Base-by-base conservation (phyloP, 2,797 vertebrate genomes). In the Anguilla anguilla region DNA sequence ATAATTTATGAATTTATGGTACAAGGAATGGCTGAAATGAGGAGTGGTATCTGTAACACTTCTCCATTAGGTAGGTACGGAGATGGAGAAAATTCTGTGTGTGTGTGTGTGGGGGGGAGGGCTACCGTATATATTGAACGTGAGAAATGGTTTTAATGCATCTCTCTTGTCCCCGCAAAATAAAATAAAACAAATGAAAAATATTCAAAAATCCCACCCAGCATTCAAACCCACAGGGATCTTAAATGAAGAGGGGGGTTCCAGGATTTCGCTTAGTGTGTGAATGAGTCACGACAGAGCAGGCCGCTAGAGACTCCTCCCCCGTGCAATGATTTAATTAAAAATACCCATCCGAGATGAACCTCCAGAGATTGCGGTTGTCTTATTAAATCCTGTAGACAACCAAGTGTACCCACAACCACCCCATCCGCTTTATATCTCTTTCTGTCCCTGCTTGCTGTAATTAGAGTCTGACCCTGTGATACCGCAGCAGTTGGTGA, bases 401-500 rank as follows among this genome's bases (percentile, higher is more conserved):
- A 31, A 82, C 17, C 55, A 28, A 43, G 25, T 43, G 11, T 28
- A 15, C n/a, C 25, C 35, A 49, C 39, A 39, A 35, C 31, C 59
- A 15, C 61, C 43, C 35, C 51, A 7, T 19, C 19, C 19, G 5
- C 51, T 13, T 4, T n/a, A 7, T 19, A 15, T 49, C 49, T 28
- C 61, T 69, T 25, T 86, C 11, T 74, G 55, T 86, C n/a, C 51
- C 53, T 31, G 13, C 72, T 39, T 25, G 57, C 31, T 35, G 74
- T 86, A 86, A 86, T 81, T 81, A 59, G 69, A 59, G 72, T n/a
- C 86, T 43, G n/a, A 59, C 74, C 49, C 86, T 59, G 53, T n/a
- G 51, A 59, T 17, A 43, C 53, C 46, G 22, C 49, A 35, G 85
- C 85, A 35, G 67, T 67, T 2, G 53, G 67, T 17, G 86, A 59